Base-by-base conservation (phyloP, 2,113 vertebrate genomes). In the Periophthalmodon schlosseri region DNA sequence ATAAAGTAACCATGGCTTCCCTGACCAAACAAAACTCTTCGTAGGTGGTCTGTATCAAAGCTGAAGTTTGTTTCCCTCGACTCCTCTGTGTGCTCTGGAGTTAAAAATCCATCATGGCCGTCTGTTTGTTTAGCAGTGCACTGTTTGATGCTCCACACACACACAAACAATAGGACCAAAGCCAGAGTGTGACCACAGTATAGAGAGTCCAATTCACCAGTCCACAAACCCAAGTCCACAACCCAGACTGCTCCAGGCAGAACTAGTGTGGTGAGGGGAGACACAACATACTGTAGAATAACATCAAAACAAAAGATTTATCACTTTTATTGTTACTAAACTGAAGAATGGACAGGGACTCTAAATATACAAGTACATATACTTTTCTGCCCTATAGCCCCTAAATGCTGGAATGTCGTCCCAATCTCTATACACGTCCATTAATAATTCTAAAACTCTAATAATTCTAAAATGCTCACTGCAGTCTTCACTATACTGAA, bases 91-190 rank as follows among this genome's bases (percentile, higher is more conserved):
- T 72, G 47, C 34, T 50, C 21, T 61, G 5, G 77, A 56, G 74
- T 73, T 73, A 66, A 83, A 76, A 74, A 72, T 72, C 66, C 65
- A 79, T 83, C 78, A 81, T 15, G 68, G 70, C 46, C 39, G 28
- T 33, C 15, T 83, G 64, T 81, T 83, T 83, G 73, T 80, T 74
- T 78, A 72, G 66, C 70, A 66, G 58, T 71, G 33, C 20, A 68
- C 65, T 70, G 74, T 75, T 75, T 70, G 58, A 75, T 69, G 5
- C 20, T 70, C 71, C 47, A 72, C 0, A 74, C 39, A 74, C 39
- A 77, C 46, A 73, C 33, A 67, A 49, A 81, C 79, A 69, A 39
- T 6, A 0, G 12, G 39, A 11, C 24, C 23, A 10, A 34, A n/a
- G 64, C 47, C 64, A 63, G 34, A 64, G 64, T 69, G 64, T 75